Evolutionary conservation across 53 echinoderm and acorn worm genomes (phyloP), one percentile per base, ranked within the genome.

Genomic region (Echinometra lucunter): DNA sequence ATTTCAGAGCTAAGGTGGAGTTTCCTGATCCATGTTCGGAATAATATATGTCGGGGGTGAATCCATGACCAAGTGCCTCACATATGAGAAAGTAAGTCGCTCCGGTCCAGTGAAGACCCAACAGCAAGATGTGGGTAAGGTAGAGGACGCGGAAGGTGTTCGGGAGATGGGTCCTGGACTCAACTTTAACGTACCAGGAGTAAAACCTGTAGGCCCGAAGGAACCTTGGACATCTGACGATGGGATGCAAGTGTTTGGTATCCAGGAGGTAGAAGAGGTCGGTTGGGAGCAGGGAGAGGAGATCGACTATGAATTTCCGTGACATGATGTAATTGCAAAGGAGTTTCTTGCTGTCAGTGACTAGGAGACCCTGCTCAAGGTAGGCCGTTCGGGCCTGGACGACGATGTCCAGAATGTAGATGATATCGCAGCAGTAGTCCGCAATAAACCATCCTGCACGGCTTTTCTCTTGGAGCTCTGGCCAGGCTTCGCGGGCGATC

Each of bases 401-500:
- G 12, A 94, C 83, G 40, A 98, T 97, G 75, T 98, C 98, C 23
- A 97, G 21, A 66, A 98, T 45, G 80, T 96, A 98, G 58, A 97
- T 92, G 83, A 97, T 94, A 74, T 98, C 98, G 82, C 93, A 97
- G n/a, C 96, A 44, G 90, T 98, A 98, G 82, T 98, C 98, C 37
- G 96, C 53, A n/a, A 94, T 88, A 75, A 98, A 98, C 98, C 98
- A 98, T 11, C 94, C 90, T 3, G 78, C 90, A 17, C 69, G 94
- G 10, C 66, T 91, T 28, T 95, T 56, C 1, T 92, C 69, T 72
- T 98, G 98, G 34, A 98, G 93, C 18, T 96, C 98, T 17, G 96
- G 94, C 98, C 98, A 98, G 28, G 98, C 98, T 85, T 98, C 96
- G 23, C 98, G 95, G 60, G 97, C 97, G 63, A 98, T 97, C 89